These are phyloP conservation scores for Acleris holmiana DNA, from an alignment of 2,888 invertebrate species.

Conservation along the genomic window DNA sequence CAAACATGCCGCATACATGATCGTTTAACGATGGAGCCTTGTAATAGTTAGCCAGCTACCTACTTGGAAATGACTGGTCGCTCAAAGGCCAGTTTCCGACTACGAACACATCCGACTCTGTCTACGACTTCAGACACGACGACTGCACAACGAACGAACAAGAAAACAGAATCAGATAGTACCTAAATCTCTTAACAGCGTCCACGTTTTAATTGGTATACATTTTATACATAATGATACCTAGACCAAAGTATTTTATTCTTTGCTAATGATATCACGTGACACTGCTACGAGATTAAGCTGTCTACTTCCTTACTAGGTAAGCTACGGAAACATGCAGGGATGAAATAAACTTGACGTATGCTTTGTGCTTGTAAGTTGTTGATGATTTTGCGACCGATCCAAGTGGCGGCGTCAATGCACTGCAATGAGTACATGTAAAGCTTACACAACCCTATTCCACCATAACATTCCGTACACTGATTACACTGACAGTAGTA, in stretches of 20 bases:
- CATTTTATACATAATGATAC: not conserved
- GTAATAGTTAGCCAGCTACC: constrained; percentile 20
- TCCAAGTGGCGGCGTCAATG: constrained; percentile 15
- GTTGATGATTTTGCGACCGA: constrained; percentile 23
- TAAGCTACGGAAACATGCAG: constrained; percentile 49
- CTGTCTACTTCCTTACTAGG: constrained; percentile 38
- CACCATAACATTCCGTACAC: constrained; percentile 19
- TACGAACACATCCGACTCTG: constrained; percentile 54
- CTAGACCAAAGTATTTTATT: not conserved
- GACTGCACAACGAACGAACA: constrained; percentile 43
- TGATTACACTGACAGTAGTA: constrained; percentile 25
- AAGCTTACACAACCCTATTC: constrained; percentile 32
- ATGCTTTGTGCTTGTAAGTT: constrained; percentile 29
- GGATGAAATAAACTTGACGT: constrained; percentile 42
- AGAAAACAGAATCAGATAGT: constrained; percentile 47
- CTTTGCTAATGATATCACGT: constrained; percentile 12
- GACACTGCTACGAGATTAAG: constrained; percentile 46
- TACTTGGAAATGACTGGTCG: constrained; percentile 26
- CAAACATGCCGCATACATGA: constrained; percentile 7
- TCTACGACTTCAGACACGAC: constrained; percentile 52
- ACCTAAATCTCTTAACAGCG: constrained; percentile 46
- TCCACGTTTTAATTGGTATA: constrained; percentile 15
- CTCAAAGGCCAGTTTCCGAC: constrained; percentile 27
- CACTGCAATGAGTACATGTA: constrained; percentile 18
- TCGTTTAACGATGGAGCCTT: constrained; percentile 26